Percentiles rank a stretch among this genome's conserved stretches.
Conservation (phyloP, 1,140 invertebrate genomes). For the Musca domestica region DNA sequence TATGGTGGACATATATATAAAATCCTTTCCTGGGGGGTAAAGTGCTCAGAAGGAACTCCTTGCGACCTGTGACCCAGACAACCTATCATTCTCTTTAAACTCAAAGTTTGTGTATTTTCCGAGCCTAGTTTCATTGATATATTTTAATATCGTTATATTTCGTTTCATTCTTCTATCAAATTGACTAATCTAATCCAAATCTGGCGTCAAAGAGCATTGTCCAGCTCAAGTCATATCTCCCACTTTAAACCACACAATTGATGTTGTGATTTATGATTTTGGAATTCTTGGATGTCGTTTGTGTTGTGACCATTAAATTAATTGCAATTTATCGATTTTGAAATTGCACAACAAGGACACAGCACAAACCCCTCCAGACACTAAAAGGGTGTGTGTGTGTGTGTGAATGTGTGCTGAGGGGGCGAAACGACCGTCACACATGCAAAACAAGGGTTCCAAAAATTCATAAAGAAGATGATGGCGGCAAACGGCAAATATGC, state of each 20-base stretch:
- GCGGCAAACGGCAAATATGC: background rate
- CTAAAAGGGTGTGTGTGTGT: background rate
- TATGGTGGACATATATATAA: no score
- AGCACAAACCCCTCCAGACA: background rate
- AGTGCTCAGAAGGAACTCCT: no score
- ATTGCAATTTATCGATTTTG: slow-evolving; percentile 31
- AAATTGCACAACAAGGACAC: slow-evolving; percentile 26
- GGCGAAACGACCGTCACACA: background rate
- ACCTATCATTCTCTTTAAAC: no score
- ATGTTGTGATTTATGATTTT: slow-evolving; percentile 20
- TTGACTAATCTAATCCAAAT: no score
- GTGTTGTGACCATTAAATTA: slow-evolving; percentile 28
- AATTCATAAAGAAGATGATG: slow-evolving; percentile 17
- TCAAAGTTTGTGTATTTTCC: no score
- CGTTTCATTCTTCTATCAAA: no score
- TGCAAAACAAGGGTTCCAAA: background rate
- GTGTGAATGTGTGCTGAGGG: no score
- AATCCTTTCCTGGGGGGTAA: no score
- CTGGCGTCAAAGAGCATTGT: no score
- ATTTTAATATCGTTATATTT: no score
- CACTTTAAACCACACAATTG: slow-evolving; percentile 17
- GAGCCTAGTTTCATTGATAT: no score
- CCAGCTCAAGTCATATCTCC: background rate
- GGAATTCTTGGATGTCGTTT: slow-evolving; percentile 25
- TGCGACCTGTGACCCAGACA: no score